Conservation (phyloP, 2,888 invertebrate species). For the Lepidonotus clava region DNA sequence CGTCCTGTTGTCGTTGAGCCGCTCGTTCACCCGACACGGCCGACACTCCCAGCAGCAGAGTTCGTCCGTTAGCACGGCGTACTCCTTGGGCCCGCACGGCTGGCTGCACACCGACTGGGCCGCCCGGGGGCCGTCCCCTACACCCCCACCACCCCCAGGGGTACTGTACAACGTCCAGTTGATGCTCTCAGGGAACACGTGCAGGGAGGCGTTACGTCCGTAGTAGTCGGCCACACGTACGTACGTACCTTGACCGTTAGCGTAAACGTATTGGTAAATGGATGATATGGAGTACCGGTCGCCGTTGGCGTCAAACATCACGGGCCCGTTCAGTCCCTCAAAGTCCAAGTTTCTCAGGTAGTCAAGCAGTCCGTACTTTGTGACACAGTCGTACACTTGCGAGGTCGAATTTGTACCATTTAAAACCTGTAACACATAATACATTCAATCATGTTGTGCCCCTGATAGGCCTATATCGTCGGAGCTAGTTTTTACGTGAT, state of each 20-base stretch:
- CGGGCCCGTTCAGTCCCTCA: conserved; percentile 67
- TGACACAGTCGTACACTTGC: conserved; percentile 63
- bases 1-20: conserved; percentile 55
- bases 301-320: conserved; percentile 70
- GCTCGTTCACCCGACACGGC: conserved; percentile 61
- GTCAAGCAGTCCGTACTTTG: conserved; percentile 65
- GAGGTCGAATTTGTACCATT: neutral
- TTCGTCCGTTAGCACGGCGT: conserved; percentile 44
- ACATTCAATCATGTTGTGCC: too few relatives aligned
- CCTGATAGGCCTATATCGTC: too few relatives aligned
- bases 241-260: conserved; percentile 36
- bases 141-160: neutral
- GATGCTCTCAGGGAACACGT: neutral
- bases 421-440: neutral
- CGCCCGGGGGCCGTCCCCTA: conserved; percentile 47
- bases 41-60: conserved; percentile 63
- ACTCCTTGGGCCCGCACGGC: conserved; percentile 59
- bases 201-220: neutral
- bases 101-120: conserved; percentile 62
- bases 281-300: conserved; percentile 68
- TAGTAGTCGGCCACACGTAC: conserved; percentile 28
- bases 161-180: neutral
- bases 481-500: too few relatives aligned
- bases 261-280: conserved; percentile 66
- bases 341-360: conserved; percentile 67